Evolutionary conservation across 2,797 vertebrate genomes (phyloP).

Genomic region (Numenius phaeopus): DNA sequence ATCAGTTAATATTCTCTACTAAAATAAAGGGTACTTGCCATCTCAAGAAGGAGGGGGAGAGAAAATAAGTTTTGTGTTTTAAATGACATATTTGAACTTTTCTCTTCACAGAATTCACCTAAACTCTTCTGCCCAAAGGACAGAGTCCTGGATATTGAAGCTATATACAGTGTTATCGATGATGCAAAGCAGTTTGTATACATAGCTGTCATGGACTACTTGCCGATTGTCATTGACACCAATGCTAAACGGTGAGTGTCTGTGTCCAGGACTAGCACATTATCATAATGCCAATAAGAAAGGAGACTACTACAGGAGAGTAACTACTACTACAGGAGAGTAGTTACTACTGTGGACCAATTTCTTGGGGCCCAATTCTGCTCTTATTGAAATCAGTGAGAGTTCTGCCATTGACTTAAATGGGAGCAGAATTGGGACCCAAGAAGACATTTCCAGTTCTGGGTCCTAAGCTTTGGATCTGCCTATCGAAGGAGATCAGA

Average conservation of each 20-base stretch:
- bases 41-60: not conserved
- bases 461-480: conserved; percentile 39
- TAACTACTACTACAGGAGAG: not conserved
- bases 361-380: conserved; percentile 66
- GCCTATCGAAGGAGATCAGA: conserved; percentile 39
- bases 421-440: conserved; percentile 70
- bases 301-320: not conserved
- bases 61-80: accelerated
- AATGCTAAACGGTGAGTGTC: conserved; percentile 82
- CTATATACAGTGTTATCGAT: conserved; percentile 91
- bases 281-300: not conserved
- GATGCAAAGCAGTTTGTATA: conserved; percentile 91
- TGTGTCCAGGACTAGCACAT: no score
- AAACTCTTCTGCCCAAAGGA: conserved; percentile 91
- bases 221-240: conserved; percentile 87
- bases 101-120: conserved; percentile 91
- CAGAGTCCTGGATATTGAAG: conserved; percentile 91
- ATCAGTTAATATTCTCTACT: not conserved
- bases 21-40: not conserved
- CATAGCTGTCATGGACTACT: conserved; percentile 92
- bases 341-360: conserved; percentile 5
- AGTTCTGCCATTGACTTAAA: conserved; percentile 67
- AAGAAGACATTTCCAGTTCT: conserved; percentile 39
- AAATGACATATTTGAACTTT: conserved; percentile 7
- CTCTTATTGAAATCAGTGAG: conserved; percentile 70